phyloP scores from a whole-genome alignment of 1,140 invertebrate species.

The Epicauta chinensis region DNA sequence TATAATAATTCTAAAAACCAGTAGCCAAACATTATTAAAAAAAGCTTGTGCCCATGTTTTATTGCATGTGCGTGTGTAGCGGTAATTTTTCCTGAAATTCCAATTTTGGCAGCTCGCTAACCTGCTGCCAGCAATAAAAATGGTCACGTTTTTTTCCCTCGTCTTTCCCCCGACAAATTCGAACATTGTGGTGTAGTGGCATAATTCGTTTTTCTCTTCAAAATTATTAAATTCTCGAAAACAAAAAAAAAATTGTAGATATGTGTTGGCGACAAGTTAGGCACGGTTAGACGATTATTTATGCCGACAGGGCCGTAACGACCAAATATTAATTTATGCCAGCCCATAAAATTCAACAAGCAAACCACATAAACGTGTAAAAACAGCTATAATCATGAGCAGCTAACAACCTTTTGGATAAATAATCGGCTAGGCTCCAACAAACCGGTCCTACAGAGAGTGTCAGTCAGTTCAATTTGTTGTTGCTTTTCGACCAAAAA shows the following conservation, averaged over 20 bases:
- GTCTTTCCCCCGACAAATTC: too few species aligned
- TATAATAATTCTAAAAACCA: constrained; percentile 20
- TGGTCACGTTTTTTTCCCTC: too few species aligned
- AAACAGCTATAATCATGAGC: constrained; percentile 42
- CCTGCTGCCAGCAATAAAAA: constrained; percentile 3
- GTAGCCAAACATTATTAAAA: constrained; percentile 7
- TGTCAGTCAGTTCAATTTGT: constrained; percentile 2
- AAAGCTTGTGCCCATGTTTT: not conserved
- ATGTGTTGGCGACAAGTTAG: constrained; percentile 1
- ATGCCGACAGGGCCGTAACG: constrained; percentile 19
- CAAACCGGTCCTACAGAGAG: constrained; percentile 31
- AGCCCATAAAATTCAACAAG: constrained; percentile 39
- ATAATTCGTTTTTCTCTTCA: too few species aligned
- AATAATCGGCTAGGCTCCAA: constrained; percentile 36
- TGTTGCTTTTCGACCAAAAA: too few species aligned
- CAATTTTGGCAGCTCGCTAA: constrained; percentile 5
- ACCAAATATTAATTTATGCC: constrained; percentile 37
- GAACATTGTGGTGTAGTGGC: too few species aligned
- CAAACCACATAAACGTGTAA: constrained; percentile 42
- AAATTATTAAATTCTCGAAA: not conserved
- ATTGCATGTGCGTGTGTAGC: constrained; percentile 7
- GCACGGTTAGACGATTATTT: constrained; percentile 28
- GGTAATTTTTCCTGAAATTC: constrained; percentile 16
- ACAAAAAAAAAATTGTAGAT: not conserved
- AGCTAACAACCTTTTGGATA: constrained; percentile 39